Evolutionary conservation across 2,888 invertebrate genomes (phyloP).

Genomic region (Teleiodes luculella): DNA sequence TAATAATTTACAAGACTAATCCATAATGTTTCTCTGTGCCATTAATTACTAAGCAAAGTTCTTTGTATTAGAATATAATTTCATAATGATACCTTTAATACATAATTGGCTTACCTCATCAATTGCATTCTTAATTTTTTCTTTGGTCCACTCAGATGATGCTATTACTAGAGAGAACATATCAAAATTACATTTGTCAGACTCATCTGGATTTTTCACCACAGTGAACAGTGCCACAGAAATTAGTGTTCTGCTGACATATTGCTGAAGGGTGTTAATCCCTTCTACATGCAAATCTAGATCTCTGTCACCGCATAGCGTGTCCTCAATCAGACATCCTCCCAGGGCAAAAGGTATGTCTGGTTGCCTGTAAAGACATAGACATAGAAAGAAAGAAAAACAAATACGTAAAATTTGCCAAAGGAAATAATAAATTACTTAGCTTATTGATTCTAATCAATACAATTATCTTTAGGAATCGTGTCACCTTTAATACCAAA

Average conservation of each 20-base stretch:
- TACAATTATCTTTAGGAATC: too few species aligned
- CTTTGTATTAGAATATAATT: too few species aligned
- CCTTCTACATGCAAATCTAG: conserved; percentile 45
- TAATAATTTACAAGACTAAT: not conserved
- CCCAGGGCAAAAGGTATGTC: conserved; percentile 65
- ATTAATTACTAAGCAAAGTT: too few species aligned
- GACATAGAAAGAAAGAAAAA: conserved; percentile 5
- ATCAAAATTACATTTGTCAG: conserved; percentile 49
- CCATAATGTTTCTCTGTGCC: too few species aligned
- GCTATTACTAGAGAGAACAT: conserved; percentile 62
- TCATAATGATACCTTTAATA: too few species aligned
- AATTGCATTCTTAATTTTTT: conserved; percentile 52
- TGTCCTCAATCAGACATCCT: conserved; percentile 68
- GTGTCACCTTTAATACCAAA: too few species aligned
- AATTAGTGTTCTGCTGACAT: conserved; percentile 55
- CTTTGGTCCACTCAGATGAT: conserved; percentile 54
- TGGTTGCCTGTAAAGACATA: conserved; percentile 62
- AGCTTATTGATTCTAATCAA: too few species aligned
- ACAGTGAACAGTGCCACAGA: conserved; percentile 61
- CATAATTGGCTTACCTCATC: conserved; percentile 58
- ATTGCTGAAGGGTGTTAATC: conserved; percentile 43
- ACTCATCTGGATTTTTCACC: conserved; percentile 36
- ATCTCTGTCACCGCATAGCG: conserved; percentile 43
- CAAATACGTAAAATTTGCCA: not conserved
- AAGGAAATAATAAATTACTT: not conserved